Base-by-base conservation (phyloP, 2,113 vertebrate species). In the Oncorhynchus gorbuscha region DNA sequence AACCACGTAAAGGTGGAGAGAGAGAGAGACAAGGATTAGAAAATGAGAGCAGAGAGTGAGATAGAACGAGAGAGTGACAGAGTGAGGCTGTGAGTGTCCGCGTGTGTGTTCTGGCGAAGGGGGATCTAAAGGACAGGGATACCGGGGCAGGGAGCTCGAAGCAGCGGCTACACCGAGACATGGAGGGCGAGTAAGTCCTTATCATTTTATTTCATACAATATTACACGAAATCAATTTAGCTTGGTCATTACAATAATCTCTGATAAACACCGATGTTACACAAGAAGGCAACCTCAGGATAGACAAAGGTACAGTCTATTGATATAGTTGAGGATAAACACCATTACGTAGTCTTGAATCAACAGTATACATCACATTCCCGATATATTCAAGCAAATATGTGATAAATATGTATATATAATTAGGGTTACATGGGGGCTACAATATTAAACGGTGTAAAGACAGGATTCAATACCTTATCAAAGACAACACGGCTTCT, bases 131-230 rank as follows among this genome's bases (percentile, higher is more conserved):
- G 84, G 85, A 79, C 77, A 75, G 71, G 55, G 84, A 86, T 76
- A 83, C 82, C 82, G 83, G 91, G 93, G 92, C 92, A 93, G 91
- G 88, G 91, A 92, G 92, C 89, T 85, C 81, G 78, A 82, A 83
- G 79, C 84, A 78, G 77, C 83, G 90, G 92, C 90, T 90, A 90
- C 93, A 92, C 87, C 90, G 85, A 94, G 93, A 92, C 91, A 94
- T 94, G 94, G 94, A 94, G 93, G 93, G 94, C 94, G 93, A 94
- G 94, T 94, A 93, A 94, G 94, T 94, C 91, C 88, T 89, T 90
- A 85, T 88, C 89, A 93, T 93, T 35, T 35, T 35, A 85, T 32
- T 91, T 89, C 83, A n/a, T 70, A 24, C 11, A 4, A 49, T 48
- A 77, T 78, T 82, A 79, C 76, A 87, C 79, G 79, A n/a, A 70